phyloP scores from a whole-genome alignment of 2,888 invertebrate genomes.

The Tetragonula carbonaria region DNA sequence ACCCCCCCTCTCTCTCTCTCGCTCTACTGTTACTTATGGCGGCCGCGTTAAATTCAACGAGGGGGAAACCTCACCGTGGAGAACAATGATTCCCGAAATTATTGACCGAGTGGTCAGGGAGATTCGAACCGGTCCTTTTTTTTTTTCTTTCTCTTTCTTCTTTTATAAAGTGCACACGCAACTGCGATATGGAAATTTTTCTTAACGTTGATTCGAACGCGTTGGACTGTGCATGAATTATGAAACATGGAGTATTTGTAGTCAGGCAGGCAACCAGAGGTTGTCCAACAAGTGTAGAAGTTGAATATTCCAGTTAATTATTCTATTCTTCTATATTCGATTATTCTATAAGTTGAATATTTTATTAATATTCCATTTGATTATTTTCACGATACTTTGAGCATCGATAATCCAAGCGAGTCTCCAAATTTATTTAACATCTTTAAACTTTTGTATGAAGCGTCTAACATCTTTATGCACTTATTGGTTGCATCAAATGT shows the following conservation, averaged over 20 bases:
- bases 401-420: not conserved
- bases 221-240: slow-evolving; percentile 2
- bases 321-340: too few species aligned
- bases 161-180: not conserved
- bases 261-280: not conserved
- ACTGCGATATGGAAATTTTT: slow-evolving; percentile 1
- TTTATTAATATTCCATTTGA: not conserved
- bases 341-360: too few species aligned
- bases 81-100: slow-evolving; percentile 60
- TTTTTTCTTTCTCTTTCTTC: not conserved
- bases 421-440: not conserved
- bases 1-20: slow-evolving; percentile 3
- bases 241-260: not conserved
- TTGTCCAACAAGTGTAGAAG: not conserved
- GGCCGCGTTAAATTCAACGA: slow-evolving; percentile 70
- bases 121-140: slow-evolving; percentile 15
- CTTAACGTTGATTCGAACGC: slow-evolving; percentile 1
- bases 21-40: slow-evolving; percentile 57
- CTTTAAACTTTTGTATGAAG: too few species aligned
- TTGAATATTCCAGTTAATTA: not conserved
- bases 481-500: not conserved
- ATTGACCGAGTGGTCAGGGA: slow-evolving; percentile 38
- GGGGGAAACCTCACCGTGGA: slow-evolving; percentile 62
- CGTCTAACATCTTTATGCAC: not conserved
- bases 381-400: not conserved